phyloP scores from a whole-genome alignment of 2,113 vertebrate species.

The pig (Sus scrofa) region DNA sequence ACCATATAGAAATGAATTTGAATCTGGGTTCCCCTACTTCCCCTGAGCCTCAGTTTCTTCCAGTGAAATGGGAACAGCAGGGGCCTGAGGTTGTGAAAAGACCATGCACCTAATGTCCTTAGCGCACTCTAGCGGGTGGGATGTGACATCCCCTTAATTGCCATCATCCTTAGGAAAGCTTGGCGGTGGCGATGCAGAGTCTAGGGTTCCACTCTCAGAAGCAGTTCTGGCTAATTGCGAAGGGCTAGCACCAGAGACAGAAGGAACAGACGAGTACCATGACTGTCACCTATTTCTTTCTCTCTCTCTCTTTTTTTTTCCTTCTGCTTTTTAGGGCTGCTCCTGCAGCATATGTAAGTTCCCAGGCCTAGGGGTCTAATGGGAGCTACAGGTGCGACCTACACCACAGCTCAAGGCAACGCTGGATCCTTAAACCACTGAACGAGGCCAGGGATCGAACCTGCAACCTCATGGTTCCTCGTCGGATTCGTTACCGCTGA shows the following conservation, averaged over 20 bases:
- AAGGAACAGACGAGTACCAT: not conserved
- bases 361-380: too few relatives aligned
- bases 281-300: too few relatives aligned
- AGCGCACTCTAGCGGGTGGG: not conserved
- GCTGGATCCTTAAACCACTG: too few relatives aligned
- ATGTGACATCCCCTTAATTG: not conserved
- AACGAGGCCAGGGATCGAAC: too few relatives aligned
- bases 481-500: too few relatives aligned
- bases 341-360: too few relatives aligned
- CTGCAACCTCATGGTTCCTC: too few relatives aligned
- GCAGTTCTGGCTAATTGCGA: not conserved
- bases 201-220: not conserved
- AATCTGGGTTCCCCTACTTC: not conserved
- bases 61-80: not conserved
- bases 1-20: not conserved
- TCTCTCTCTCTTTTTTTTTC: too few relatives aligned
- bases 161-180: not conserved
- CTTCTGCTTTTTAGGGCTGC: too few relatives aligned
- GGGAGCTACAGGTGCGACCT: too few relatives aligned
- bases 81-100: not conserved
- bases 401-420: too few relatives aligned
- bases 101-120: too few relatives aligned
- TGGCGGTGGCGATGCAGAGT: not conserved
- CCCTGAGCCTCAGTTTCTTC: not conserved
- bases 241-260: not conserved